Base-by-base conservation (phyloP, 2,888 invertebrate species). In the Chorisops tibialis region DNA sequence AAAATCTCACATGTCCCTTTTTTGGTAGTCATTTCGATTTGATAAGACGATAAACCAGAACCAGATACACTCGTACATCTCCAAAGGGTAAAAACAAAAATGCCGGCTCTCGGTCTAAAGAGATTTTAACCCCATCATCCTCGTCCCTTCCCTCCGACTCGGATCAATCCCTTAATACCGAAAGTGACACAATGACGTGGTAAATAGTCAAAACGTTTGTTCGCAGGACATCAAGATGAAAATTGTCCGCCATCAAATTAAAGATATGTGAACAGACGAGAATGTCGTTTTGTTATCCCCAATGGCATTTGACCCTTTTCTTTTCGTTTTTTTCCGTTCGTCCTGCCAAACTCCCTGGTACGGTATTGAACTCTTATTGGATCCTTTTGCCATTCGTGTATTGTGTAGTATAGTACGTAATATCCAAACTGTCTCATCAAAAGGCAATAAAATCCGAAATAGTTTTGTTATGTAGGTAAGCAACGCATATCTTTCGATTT, bases 171-270 rank as follows among this genome's bases (percentile, higher is more conserved):
- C 43, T 35, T 30, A 56, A 52, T 62, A 56, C 52, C 54, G 38
- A 58, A 58, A 59, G 65, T 65, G 60, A 62, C 61, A 65, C 62
- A 65, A 65, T 65, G 65, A 65, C 62, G 65, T 65, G 65, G 65
- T 62, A 65, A 65, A 65, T 65, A 65, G 62, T 62, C 54, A 39
- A 65, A 61, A 49, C 58, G 65, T 65, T 65, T 65, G 62, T 65
- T 65, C 50, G 59, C 62, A 65, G 62, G 62, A 62, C 62, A 65
- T 65, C 62, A 63, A 56, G 45, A 59, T 30, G 62, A 62, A 59
- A 52, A 61, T 64, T 64, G 54, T 64, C 48, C 37, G 56, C 62
- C 64, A 64, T 64, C 59, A 64, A 64, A 64, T 64, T 64, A 64
- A 62, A 64, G 59, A 61, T 61, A 30, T 30, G 30, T 30, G 45